phyloP scores from a whole-genome alignment of 2,797 vertebrate genomes.

The Darevskia nairensis region DNA sequence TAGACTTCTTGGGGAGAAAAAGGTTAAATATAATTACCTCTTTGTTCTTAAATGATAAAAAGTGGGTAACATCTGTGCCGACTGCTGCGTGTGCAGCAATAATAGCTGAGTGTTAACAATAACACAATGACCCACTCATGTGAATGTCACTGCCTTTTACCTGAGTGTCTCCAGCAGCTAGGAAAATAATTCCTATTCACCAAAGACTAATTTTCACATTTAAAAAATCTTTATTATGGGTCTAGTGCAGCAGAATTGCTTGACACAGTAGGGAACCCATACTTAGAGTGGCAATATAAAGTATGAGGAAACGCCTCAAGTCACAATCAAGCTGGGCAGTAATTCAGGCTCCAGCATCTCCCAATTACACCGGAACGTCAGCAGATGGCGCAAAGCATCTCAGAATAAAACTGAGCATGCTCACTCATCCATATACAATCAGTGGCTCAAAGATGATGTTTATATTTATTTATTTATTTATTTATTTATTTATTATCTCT shows the following conservation, averaged over 20 bases:
- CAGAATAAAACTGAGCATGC: constrained; percentile 50
- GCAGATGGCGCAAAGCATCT: constrained; percentile 59
- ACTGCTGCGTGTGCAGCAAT: constrained; percentile 33
- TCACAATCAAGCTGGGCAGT: constrained; percentile 35
- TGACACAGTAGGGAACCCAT: constrained; percentile 39
- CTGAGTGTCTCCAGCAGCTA: constrained; percentile 64
- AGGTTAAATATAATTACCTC: constrained; percentile 57
- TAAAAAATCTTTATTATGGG: constrained; percentile 53
- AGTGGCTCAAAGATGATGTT: neutral
- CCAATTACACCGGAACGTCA: constrained; percentile 44
- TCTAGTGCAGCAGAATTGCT: constrained; percentile 60
- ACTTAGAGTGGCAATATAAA: constrained; percentile 30
- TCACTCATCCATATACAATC: constrained; percentile 16
- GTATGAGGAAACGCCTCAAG: constrained; percentile 56
- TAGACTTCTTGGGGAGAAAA: constrained; percentile 56
- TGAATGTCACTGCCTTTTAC: constrained; percentile 47
- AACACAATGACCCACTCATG: constrained; percentile 34
- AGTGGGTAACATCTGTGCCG: constrained; percentile 33
- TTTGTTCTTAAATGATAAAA: constrained; percentile 57
- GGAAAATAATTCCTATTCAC: constrained; percentile 61
- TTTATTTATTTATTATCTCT: neutral
- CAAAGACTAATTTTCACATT: constrained; percentile 71
- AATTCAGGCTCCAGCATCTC: constrained; percentile 40
- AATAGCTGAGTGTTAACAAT: constrained; percentile 39
- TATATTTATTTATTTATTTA: neutral